Evolutionary conservation across 2,113 vertebrate species (phyloP).

Genomic region (Verasper variegatus): DNA sequence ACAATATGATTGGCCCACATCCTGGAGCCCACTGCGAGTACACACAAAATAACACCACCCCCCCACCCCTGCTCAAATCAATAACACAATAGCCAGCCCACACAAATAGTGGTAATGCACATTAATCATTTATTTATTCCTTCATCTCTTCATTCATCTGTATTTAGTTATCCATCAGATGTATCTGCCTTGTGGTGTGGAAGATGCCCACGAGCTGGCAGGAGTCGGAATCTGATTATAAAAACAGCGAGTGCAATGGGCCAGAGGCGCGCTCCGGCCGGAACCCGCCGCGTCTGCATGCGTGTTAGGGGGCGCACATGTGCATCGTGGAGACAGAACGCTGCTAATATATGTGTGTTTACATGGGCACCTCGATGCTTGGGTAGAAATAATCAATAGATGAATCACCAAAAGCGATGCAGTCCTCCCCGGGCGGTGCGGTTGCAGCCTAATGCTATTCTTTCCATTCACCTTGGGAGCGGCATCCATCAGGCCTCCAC

Average conservation of each 20-base stretch:
- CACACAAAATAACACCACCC: background rate
- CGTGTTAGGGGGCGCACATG: slow-evolving; percentile 57
- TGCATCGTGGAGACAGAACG: slow-evolving; percentile 39
- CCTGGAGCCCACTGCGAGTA: slow-evolving; percentile 4
- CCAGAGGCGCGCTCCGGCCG: slow-evolving; percentile 51
- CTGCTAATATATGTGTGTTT: slow-evolving; percentile 80
- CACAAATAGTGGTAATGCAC: slow-evolving; percentile 66
- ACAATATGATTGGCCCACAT: slow-evolving; percentile 20
- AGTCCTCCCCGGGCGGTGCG: slow-evolving; percentile 57
- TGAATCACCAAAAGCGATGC: slow-evolving; percentile 77
- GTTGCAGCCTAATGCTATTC: slow-evolving; percentile 74
- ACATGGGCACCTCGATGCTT: slow-evolving; percentile 73
- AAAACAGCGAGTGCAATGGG: slow-evolving; percentile 46
- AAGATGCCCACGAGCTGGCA: slow-evolving; percentile 67
- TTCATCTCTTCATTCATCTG: slow-evolving; percentile 76
- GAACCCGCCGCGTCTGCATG: slow-evolving; percentile 47
- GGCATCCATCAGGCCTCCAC: slow-evolving; percentile 65
- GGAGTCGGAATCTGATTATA: slow-evolving; percentile 71
- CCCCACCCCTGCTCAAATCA: slow-evolving; percentile 42
- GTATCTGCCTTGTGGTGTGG: slow-evolving; percentile 53
- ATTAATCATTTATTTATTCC: slow-evolving; percentile 80
- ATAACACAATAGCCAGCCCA: slow-evolving; percentile 63
- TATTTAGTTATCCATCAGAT: slow-evolving; percentile 70
- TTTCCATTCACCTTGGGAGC: slow-evolving; percentile 76
- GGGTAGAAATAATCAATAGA: slow-evolving; percentile 76